Base-by-base conservation (phyloP, 2,888 invertebrate genomes). In the Resseliella maxima region DNA sequence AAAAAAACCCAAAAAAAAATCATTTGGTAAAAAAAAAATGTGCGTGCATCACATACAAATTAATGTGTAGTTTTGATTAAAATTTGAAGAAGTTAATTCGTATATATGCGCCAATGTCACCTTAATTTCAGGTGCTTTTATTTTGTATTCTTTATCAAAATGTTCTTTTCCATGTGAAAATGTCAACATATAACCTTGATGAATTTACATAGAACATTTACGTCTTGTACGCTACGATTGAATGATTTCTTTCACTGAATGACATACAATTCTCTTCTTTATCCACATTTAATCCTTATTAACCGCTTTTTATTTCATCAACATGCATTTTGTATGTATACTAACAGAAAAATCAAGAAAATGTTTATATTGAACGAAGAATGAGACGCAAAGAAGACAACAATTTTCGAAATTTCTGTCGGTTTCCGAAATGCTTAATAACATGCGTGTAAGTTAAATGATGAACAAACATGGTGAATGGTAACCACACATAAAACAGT, bases 401-500 rank as follows among this genome's bases (percentile, higher is more conserved):
- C 46, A 18, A 8, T 50, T 50, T 18, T 50, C 18, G 46, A 50
- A 50, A 50, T 6, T n/a, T n/a, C 24, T n/a, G 46, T 50, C 18
- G 5, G 18, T 59, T 59, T 59, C 24, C 3, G 59, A 1, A 59
- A n/a, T 27, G 12, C 5, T 12, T 59, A 3, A 24, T 50, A 18
- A 50, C 24, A 24, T 24, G 59, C 3, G 59, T 3, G 0, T 2
- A 5, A 0, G 59, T 24, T 24, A 24, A 15, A 6, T 6, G 59
- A n/a, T 2, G 1, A n/a, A n/a, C 5, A 24, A 24, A 15, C 59
- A 59, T 24, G 24, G 41, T 41, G 41, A 41, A 41, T 41, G 5
- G 12, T 41, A 50, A 50, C 15, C 72, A 72, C 72, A 72, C 72
- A 72, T 72, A 31, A 31, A 72, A 72, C 72, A 72, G 72, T 72